phyloP scores from a whole-genome alignment of 2,113 vertebrate genomes.

The Brachionichthys hirsutus region DNA sequence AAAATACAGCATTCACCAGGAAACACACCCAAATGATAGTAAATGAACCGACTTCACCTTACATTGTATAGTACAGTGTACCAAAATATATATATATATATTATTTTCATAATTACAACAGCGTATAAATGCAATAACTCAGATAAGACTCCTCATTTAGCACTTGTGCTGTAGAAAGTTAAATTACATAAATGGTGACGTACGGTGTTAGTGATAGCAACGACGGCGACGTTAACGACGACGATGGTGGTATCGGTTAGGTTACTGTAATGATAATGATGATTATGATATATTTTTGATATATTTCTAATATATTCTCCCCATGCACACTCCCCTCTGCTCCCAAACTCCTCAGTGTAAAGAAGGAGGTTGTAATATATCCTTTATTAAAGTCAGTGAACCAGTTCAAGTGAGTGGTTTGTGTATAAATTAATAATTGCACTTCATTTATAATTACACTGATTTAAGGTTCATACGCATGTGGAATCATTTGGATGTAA shows the following conservation, averaged over 20 bases:
- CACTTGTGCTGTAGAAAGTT: slow-evolving; percentile 71
- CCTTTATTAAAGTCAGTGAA: slow-evolving; percentile 75
- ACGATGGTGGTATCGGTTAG: slow-evolving; percentile 39
- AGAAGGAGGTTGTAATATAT: slow-evolving; percentile 57
- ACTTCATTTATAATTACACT: slow-evolving; percentile 7
- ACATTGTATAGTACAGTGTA: slow-evolving; percentile 70
- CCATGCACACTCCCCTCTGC: slow-evolving; percentile 51
- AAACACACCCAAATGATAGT: slow-evolving; percentile 51
- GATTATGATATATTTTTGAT: slow-evolving; percentile 65
- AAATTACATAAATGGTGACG: slow-evolving; percentile 56
- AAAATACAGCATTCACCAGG: slow-evolving; percentile 34
- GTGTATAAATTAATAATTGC: slow-evolving; percentile 13
- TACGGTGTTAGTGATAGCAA: slow-evolving; percentile 49
- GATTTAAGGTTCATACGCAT: not conserved
- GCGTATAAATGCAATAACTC: slow-evolving; percentile 87
- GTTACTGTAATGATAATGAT: slow-evolving; percentile 50
- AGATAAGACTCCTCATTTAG: slow-evolving; percentile 77
- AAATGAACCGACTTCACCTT: slow-evolving; percentile 57
- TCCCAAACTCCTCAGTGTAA: slow-evolving; percentile 54
- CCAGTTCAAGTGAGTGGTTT: slow-evolving; percentile 36
- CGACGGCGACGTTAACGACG: slow-evolving; percentile 30
- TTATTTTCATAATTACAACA: slow-evolving; percentile 78
- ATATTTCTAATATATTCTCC: slow-evolving; percentile 56
- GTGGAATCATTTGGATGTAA: too few relatives aligned
- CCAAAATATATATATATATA: slow-evolving; percentile 52